Base-by-base conservation (phyloP, 2,888 invertebrate species). In the Cryptus viduatorius region DNA sequence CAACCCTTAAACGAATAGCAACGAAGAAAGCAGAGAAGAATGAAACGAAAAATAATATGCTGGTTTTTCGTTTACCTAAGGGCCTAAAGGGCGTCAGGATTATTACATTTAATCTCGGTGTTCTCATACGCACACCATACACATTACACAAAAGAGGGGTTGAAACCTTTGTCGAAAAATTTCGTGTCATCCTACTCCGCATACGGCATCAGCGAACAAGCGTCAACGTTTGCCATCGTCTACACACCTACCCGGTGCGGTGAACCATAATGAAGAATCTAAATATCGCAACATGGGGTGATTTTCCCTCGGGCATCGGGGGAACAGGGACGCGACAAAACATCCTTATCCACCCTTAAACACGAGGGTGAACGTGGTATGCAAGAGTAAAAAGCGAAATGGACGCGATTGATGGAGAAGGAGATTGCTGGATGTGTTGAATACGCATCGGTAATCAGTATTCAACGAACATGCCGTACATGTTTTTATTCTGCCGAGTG, bases 51-150 rank as follows among this genome's bases (percentile, higher is more conserved):
- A 50, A 79, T 44, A 46, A 73, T 64, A 16, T 48, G 14, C 50
- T 10, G 77, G 72, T 46, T 37, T 79, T 68, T 37, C 77, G 84
- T 84, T 81, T 79, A 59, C 81, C 56, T 75, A 42, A 46, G 72
- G 81, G 75, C 71, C 77, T 68, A 78, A 83, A 69, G 87, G 86
- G 87, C 72, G 87, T 86, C 78, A 73, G 88, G 90, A 89, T 91
- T 90, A 91, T 76, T 37, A 75, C 89, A 91, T 90, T 91, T 89
- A 87, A 91, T 89, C 89, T 87, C 88, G 59, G 59, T 84, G 85
- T 79, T 37, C 69, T 53, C 50, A 73, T 82, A 29, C 71, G 56
- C 56, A 65, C 53, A 65, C 65, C 64, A 29, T 71, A 59, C 42
- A 64, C 10, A 50, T 31, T 72, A 61, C 46, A 73, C 82, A 82